Evolutionary conservation across 2,888 invertebrate genomes (phyloP), one percentile per base, ranked within the genome.

Genomic region (Volucella zonaria): DNA sequence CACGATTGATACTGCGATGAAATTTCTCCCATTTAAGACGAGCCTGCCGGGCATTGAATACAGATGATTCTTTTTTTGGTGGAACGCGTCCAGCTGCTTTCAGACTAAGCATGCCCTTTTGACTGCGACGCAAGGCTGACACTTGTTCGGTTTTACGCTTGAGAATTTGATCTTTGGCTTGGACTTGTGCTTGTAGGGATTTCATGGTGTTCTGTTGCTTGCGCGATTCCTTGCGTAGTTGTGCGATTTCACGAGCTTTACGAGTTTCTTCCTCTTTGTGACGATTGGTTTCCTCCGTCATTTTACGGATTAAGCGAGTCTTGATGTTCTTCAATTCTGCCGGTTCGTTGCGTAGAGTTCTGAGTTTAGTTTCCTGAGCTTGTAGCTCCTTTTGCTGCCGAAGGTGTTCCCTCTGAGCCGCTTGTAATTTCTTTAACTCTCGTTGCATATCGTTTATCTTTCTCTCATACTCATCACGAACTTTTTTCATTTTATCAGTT

Each of bases 61-160:
- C 86, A 45, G 90, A 90, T 8, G 89, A 85, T 23, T 88, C 87
- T 51, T 87, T 88, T 58, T 88, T 89, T 10, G 88, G 86, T 8
- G 87, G 86, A 15, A 90, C 87, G 2, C 96, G 93, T 0, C 97
- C 96, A 0, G 96, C 95, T 0, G 95, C 96, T 88, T 94, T 95
- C 67, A 94, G 93, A 89, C 96, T 96, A 58, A 97, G 92, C 68
- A 92, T 92, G 0, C 93, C 92, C 86, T 93, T 92, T 31, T 93
- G 93, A 82, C 93, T 93, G 87, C 95, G 95, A 71, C 97, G 93
- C 56, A 98, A 92, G 2, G 96, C 94, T 0, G 96, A 95, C 0
- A 97, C 96, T 92, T 98, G 98, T 89, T 98, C 98, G 86, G 97
- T 97, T 89, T 97, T 98, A 2, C 98, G 93, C 89, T 95, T 95